A percentile compares a stretch with the other conserved stretches of the same genome.
phyloP scores from a whole-genome alignment of 2,888 invertebrate genomes.

The Callyntrura guangdongensis region DNA sequence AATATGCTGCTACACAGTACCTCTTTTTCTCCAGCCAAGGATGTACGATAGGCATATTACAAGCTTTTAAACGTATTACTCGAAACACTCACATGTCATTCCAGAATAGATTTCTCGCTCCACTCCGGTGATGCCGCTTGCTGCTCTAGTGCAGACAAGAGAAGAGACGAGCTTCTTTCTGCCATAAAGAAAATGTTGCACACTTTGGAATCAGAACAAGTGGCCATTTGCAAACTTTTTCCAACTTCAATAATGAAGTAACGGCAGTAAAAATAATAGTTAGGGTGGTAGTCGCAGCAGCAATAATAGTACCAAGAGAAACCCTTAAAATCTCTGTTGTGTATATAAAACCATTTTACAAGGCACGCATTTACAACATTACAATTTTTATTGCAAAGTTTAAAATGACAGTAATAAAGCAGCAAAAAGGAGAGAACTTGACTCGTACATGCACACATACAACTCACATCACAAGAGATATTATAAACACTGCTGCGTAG shows the following conservation, averaged over 20 bases:
- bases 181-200: too few relatives aligned
- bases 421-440: background rate
- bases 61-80: background rate
- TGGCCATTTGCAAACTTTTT: constrained; percentile 18
- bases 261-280: constrained; percentile 9
- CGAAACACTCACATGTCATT: background rate
- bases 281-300: background rate
- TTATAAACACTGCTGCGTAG: too few relatives aligned
- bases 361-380: constrained; percentile 20
- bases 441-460: background rate
- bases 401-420: constrained; percentile 14
- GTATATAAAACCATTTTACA: constrained; percentile 11
- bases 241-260: constrained; percentile 30
- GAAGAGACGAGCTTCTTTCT: background rate
- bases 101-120: background rate
- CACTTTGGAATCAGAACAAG: background rate
- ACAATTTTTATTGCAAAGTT: constrained; percentile 31
- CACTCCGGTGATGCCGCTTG: too few relatives aligned
- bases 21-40: background rate
- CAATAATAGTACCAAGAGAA: background rate
- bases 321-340: background rate
- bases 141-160: background rate
- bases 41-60: background rate
- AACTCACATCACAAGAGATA: too few relatives aligned
- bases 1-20: background rate